Conservation (phyloP, 2,113 vertebrate species). For the Strix aluco region DNA sequence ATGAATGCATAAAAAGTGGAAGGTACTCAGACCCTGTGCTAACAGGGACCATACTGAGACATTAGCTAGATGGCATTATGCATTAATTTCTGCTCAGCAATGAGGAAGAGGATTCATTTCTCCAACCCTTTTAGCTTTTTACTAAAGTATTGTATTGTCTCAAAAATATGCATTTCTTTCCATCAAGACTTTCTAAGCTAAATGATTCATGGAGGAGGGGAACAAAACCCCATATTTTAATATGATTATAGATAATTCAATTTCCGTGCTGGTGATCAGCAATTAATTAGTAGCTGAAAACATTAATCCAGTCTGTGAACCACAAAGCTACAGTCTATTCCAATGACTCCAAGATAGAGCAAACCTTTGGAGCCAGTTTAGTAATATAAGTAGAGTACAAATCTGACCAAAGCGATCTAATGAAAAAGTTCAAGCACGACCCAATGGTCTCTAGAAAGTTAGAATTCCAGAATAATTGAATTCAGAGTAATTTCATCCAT, state of each 20-base stretch:
- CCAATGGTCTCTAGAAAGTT: constrained; percentile 63
- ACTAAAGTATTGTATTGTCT: background rate
- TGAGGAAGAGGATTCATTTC: background rate
- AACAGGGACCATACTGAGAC: background rate
- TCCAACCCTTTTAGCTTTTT: background rate
- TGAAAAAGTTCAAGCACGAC: constrained; percentile 59
- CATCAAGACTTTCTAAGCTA: constrained; percentile 7
- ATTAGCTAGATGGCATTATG: background rate
- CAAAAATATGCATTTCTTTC: constrained; percentile 52
- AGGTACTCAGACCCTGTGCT: background rate
- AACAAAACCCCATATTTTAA: constrained; percentile 54
- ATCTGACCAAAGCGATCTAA: constrained; percentile 58
- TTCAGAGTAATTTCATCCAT: constrained; percentile 70
- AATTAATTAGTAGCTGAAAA: constrained; percentile 69
- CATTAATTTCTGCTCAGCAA: background rate
- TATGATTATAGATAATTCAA: constrained; percentile 67
- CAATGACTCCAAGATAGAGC: constrained; percentile 47
- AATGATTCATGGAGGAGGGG: constrained; percentile 16
- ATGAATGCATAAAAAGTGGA: background rate
- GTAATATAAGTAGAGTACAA: constrained; percentile 57
- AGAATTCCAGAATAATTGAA: constrained; percentile 71
- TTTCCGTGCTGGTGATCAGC: constrained; percentile 61
- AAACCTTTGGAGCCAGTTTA: constrained; percentile 58
- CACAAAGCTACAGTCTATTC: constrained; percentile 51
- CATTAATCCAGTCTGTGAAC: constrained; percentile 63